Evolutionary conservation across 2,113 vertebrate genomes (phyloP).

Genomic region (Cinclus mexicanus): DNA sequence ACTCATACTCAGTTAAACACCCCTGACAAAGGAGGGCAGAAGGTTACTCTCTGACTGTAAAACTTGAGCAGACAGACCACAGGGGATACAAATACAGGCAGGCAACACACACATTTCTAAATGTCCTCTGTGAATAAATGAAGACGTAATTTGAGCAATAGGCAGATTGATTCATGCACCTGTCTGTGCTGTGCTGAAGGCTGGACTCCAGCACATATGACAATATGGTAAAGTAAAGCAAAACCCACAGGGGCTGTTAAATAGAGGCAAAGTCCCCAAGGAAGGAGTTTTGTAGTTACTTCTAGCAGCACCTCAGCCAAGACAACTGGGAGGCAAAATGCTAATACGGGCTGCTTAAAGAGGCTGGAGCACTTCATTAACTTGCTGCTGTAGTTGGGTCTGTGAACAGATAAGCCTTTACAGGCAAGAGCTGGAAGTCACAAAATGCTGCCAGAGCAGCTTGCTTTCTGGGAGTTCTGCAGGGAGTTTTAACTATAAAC

Average conservation of each 20-base stretch:
- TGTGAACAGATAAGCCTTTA: constrained; percentile 3
- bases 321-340: constrained; percentile 18
- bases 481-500: neutral
- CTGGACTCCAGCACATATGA: neutral
- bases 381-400: neutral
- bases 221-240: neutral
- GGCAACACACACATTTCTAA: neutral
- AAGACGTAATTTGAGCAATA: constrained; percentile 8
- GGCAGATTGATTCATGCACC: neutral
- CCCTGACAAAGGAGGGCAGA: neutral
- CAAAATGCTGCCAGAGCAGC: neutral
- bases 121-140: constrained; percentile 14
- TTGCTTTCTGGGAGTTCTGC: neutral
- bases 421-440: neutral
- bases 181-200: neutral
- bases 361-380: constrained; percentile 7
- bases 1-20: constrained; percentile 7
- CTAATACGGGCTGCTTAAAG: neutral
- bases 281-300: constrained; percentile 23
- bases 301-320: neutral
- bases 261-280: neutral
- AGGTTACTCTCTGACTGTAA: neutral
- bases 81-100: neutral
- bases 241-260: constrained; percentile 17
- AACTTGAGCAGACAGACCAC: neutral